Conservation (phyloP, 1,140 invertebrate species). For the Chironomus tepperi region DNA sequence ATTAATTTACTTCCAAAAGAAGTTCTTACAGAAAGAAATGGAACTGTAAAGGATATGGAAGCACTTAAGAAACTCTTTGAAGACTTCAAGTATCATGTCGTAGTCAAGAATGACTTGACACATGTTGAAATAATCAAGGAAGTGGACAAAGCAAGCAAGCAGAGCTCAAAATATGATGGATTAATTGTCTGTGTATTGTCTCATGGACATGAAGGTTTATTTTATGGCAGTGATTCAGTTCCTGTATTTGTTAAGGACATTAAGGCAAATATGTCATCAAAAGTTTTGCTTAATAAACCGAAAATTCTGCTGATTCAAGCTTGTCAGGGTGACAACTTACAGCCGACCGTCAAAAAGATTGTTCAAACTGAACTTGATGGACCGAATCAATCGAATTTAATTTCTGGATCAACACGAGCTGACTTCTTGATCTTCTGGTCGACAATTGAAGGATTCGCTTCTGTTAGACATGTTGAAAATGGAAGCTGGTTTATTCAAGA, state of each 20-base stretch:
- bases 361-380: not conserved
- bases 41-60: constrained; percentile 33
- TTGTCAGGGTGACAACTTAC: constrained; percentile 30
- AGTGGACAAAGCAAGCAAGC: constrained; percentile 30
- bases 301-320: constrained; percentile 37
- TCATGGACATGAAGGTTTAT: constrained; percentile 34
- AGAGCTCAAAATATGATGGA: constrained; percentile 32
- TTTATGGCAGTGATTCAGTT: constrained; percentile 35
- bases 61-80: constrained; percentile 31
- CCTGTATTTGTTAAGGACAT: constrained; percentile 33
- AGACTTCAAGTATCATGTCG: constrained; percentile 32
- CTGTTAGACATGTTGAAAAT: constrained; percentile 32
- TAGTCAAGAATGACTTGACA: constrained; percentile 29
- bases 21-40: constrained; percentile 28
- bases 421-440: constrained; percentile 36
- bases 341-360: not conserved
- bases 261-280: constrained; percentile 31
- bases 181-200: constrained; percentile 36
- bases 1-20: constrained; percentile 26
- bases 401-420: constrained; percentile 25
- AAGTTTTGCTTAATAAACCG: constrained; percentile 30
- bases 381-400: not conserved
- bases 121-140: constrained; percentile 31
- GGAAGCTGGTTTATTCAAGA: constrained; percentile 39
- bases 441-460: constrained; percentile 33